phyloP scores from a whole-genome alignment of 92 coral and sea anemone species.

The Pocillopora meandrina region DNA sequence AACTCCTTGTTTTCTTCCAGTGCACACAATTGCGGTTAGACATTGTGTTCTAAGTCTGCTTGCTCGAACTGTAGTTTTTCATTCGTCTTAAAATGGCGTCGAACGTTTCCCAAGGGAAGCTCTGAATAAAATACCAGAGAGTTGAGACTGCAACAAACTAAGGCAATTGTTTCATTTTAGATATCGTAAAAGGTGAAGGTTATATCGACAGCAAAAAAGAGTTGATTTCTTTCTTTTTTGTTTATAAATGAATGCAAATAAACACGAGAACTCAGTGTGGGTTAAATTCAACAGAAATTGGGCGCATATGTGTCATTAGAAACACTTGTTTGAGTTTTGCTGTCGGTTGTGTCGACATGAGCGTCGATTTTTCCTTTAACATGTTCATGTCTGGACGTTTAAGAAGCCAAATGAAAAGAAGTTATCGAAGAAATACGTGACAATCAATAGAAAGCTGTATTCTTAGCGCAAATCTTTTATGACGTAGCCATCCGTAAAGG shows the following conservation, averaged over 20 bases:
- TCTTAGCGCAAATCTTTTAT: neutral
- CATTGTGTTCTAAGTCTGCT: conserved; percentile 10
- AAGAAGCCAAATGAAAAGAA: too few relatives aligned
- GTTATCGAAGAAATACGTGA: neutral
- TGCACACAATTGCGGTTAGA: conserved; percentile 8
- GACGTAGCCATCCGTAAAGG: conserved; percentile 1
- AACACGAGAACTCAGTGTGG: conserved; percentile 21
- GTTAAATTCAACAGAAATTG: conserved; percentile 5
- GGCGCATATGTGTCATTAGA: neutral
- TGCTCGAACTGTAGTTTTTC: neutral
- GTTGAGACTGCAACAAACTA: neutral
- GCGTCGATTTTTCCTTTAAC: neutral
- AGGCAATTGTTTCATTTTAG: neutral
- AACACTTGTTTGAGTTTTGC: neutral
- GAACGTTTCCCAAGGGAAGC: neutral
- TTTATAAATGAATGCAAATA: conserved; percentile 15
- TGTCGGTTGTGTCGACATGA: neutral
- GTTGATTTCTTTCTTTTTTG: neutral
- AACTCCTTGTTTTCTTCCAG: conserved; percentile 6
- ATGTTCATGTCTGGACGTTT: too few relatives aligned
- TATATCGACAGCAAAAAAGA: neutral
- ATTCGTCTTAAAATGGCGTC: neutral
- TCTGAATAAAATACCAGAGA: neutral
- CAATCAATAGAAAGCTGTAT: neutral
- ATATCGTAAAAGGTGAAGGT: neutral